Evolutionary conservation across 2,113 vertebrate genomes (phyloP).

Genomic region (Nothobranchius furzeri): DNA sequence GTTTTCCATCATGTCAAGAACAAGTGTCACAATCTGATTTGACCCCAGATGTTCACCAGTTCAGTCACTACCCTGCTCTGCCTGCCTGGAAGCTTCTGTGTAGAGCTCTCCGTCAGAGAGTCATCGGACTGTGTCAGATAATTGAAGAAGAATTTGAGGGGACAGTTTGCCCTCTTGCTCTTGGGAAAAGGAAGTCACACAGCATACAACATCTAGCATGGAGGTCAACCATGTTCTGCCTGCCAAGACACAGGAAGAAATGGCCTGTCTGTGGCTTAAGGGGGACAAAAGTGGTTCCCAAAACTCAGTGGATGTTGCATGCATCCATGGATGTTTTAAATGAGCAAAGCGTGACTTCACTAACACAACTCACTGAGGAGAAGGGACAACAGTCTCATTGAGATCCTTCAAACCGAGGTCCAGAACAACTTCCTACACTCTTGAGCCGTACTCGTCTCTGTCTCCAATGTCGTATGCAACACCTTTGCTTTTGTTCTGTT

Average conservation of each 20-base stretch:
- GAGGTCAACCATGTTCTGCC: constrained; percentile 13
- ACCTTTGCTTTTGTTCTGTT: constrained; percentile 65
- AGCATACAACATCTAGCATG: constrained; percentile 35
- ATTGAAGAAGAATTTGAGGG: constrained; percentile 35
- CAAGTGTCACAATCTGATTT: constrained; percentile 41
- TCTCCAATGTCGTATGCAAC: constrained; percentile 73
- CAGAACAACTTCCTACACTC: constrained; percentile 70
- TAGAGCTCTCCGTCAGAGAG: constrained; percentile 13
- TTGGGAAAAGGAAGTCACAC: constrained; percentile 21
- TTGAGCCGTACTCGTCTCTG: constrained; percentile 76
- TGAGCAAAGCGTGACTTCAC: constrained; percentile 26
- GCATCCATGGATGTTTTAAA: constrained; percentile 20
- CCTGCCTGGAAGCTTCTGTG: constrained; percentile 23
- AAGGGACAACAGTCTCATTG: constrained; percentile 24
- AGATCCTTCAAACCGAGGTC: constrained; percentile 10
- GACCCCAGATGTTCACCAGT: constrained; percentile 44
- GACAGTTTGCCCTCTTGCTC: constrained; percentile 32
- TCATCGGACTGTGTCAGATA: constrained; percentile 41
- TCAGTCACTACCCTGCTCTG: constrained; percentile 5
- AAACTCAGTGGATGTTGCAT: constrained; percentile 28
- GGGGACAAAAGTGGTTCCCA: not conserved
- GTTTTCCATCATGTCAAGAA: constrained; percentile 46
- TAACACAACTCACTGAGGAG: constrained; percentile 27
- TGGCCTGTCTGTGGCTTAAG: constrained; percentile 41
- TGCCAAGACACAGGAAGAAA: constrained; percentile 56